phyloP scores from a whole-genome alignment of 1,140 invertebrate genomes.

The Asbolus verrucosus region DNA sequence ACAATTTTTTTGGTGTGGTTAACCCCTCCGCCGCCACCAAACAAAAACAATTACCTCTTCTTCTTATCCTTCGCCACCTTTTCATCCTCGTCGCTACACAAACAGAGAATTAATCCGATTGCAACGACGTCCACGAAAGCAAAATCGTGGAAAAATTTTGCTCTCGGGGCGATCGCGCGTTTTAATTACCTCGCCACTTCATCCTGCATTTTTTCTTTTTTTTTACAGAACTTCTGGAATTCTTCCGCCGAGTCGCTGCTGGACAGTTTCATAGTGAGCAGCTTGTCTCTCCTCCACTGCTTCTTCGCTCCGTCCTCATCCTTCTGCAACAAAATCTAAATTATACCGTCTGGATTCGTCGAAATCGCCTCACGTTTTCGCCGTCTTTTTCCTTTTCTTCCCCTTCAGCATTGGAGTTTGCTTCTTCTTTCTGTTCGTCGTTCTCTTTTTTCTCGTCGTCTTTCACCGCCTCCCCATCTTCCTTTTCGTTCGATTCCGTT shows the following conservation, averaged over 20 bases:
- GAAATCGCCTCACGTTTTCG: constrained; percentile 27
- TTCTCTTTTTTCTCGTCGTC: constrained; percentile 23
- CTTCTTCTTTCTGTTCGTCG: constrained; percentile 27
- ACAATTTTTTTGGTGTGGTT: too few relatives aligned
- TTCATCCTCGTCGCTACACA: constrained; percentile 20
- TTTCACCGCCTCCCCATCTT: too few relatives aligned
- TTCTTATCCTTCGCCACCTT: constrained; percentile 26
- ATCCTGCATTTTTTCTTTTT: constrained; percentile 46
- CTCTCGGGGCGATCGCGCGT: too few relatives aligned
- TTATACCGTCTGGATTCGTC: not conserved
- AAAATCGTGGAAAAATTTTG: too few relatives aligned
- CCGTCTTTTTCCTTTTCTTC: constrained; percentile 11
- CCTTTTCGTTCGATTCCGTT: not conserved
- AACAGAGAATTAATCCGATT: too few relatives aligned
- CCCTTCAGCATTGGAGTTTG: constrained; percentile 27
- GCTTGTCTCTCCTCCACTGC: constrained; percentile 47
- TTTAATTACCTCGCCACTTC: constrained; percentile 45
- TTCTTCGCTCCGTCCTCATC: constrained; percentile 27
- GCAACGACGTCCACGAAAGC: too few relatives aligned
- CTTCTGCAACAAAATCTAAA: not conserved
- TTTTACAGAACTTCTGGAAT: constrained; percentile 50
- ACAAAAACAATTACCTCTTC: constrained; percentile 43
- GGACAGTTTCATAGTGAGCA: constrained; percentile 47
- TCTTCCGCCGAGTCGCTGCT: constrained; percentile 55
- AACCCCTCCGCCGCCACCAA: too few relatives aligned